Percentiles rank a stretch among this genome's conserved stretches.
These are phyloP conservation scores for Metopia argyrocephala DNA, from an alignment of 2,888 invertebrate genomes.

Conservation along the genomic window DNA sequence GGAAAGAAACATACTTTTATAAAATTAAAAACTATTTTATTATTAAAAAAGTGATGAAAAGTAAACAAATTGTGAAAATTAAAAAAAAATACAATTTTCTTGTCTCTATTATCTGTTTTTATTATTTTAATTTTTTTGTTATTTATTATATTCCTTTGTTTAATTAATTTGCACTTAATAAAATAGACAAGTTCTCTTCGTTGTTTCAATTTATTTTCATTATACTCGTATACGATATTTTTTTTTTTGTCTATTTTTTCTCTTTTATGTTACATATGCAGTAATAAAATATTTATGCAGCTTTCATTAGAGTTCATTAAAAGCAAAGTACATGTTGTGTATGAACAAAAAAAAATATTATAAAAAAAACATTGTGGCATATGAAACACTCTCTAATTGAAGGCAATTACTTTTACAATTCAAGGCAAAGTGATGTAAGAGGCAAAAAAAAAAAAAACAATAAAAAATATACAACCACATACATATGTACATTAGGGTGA, in stretches of 20 bases:
- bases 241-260: neutral
- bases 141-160: conserved; percentile 17
- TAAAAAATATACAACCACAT: neutral
- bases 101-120: too few species aligned
- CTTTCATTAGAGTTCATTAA: conserved; percentile 49
- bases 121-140: neutral
- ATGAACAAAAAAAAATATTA: neutral
- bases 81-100: too few species aligned
- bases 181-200: conserved; percentile 41
- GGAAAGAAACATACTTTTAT: too few species aligned
- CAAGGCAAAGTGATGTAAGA: conserved; percentile 10
- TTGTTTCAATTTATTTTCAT: conserved; percentile 45
- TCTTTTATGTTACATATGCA: conserved; percentile 8
- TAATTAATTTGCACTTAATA: conserved; percentile 63
- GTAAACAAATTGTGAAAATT: too few species aligned
- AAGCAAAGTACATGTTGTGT: neutral
- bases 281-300: conserved; percentile 22
- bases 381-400: conserved; percentile 43
- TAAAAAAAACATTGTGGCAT: conserved; percentile 15
- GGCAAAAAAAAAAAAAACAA: conserved; percentile 1
- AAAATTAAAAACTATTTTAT: too few species aligned
- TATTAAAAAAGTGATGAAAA: neutral
- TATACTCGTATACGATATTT: neutral
- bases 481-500: neutral
- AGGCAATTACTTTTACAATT: conserved; percentile 56